These are phyloP conservation scores for Harpalus rufipes DNA, from an alignment of 2,888 invertebrate genomes.

Conservation along the genomic window DNA sequence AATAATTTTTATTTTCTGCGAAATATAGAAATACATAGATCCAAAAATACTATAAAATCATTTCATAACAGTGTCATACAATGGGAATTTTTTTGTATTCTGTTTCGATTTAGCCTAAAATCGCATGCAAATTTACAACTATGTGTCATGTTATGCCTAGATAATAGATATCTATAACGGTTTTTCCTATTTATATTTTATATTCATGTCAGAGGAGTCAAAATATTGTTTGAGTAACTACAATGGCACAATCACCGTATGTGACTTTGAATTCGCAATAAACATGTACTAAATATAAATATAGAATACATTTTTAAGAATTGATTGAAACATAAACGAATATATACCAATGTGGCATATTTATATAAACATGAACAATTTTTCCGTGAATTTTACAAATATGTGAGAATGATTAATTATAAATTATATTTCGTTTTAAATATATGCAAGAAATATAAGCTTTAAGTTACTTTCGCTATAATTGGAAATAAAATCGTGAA, in stretches of 20 bases:
- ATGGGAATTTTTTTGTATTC: not conserved
- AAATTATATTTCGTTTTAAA: not conserved
- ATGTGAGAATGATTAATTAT: not conserved
- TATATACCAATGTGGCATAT: not conserved
- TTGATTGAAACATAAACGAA: not conserved
- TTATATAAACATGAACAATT: not conserved
- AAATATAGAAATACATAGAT: too few relatives aligned
- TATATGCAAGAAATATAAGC: not conserved
- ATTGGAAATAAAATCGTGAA: not conserved
- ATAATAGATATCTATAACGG: constrained; percentile 1
- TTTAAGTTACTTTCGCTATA: not conserved
- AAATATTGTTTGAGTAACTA: constrained; percentile 13
- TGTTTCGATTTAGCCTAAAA: constrained; percentile 3
- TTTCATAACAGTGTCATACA: too few relatives aligned
- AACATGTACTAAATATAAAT: not conserved
- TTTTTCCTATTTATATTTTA: constrained; percentile 28
- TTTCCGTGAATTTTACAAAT: not conserved
- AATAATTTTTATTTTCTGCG: too few relatives aligned
- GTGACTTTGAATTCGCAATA: not conserved
- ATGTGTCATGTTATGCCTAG: constrained; percentile 9
- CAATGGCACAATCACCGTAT: constrained; percentile 14
- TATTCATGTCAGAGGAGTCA: constrained; percentile 26
- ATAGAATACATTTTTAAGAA: not conserved
- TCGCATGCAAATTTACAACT: constrained; percentile 36
- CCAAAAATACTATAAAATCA: too few relatives aligned